Percentiles rank a stretch among this genome's conserved stretches.
Conservation (phyloP, 2,888 invertebrate genomes). For the Agriotes lineatus region DNA sequence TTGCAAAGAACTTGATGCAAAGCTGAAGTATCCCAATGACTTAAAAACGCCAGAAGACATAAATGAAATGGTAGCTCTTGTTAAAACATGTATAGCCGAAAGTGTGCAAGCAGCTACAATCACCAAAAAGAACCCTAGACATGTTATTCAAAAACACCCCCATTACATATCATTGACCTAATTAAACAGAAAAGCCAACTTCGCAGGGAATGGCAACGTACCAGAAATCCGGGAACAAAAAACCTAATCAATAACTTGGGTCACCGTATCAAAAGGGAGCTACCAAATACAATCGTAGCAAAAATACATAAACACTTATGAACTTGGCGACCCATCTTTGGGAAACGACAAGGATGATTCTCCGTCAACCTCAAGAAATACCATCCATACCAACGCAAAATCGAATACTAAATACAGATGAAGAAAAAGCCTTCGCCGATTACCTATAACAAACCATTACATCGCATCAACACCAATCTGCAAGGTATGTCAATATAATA, state of each 20-base stretch:
- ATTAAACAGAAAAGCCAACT: conserved; percentile 1
- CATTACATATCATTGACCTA: not conserved
- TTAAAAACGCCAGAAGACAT: not conserved
- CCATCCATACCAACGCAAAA: not conserved
- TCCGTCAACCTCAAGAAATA: not conserved
- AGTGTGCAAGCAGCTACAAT: not conserved
- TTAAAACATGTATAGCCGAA: not conserved
- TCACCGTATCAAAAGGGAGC: not conserved
- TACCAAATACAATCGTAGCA: not conserved
- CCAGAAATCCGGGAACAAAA: not conserved
- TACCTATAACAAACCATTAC: not conserved
- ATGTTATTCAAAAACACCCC: not conserved
- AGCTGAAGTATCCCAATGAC: not conserved
- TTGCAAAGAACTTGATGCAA: not conserved
- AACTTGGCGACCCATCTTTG: not conserved
- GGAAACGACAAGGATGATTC: not conserved
- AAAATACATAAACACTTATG: not conserved
- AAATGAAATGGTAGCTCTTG: not conserved
- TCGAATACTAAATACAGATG: not conserved
- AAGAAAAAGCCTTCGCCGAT: not conserved
- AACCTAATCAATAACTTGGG: not conserved
- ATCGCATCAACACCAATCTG: not conserved
- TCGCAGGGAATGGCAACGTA: not conserved
- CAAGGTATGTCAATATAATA: too few species aligned
- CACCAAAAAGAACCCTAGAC: not conserved